Conservation (phyloP, 2,797 vertebrate species). For the Poliocrania exsul region DNA sequence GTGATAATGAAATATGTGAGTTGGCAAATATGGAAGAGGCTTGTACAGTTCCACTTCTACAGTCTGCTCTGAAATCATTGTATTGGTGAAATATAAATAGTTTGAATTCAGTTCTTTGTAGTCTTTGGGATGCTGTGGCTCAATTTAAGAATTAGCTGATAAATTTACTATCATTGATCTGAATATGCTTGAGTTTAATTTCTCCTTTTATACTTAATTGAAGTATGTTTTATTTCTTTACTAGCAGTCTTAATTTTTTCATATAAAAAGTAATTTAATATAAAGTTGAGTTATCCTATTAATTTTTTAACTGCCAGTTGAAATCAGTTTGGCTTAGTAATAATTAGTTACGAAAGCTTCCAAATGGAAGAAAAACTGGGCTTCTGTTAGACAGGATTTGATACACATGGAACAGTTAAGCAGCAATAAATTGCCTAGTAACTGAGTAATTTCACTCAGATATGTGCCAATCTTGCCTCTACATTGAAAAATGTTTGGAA, state of each 20-base stretch:
- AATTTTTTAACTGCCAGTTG: slow-evolving; percentile 7
- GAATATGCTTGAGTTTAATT: background rate
- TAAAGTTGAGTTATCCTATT: background rate
- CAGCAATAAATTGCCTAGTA: slow-evolving; percentile 55
- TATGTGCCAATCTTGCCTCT: slow-evolving; percentile 46
- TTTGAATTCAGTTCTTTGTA: background rate
- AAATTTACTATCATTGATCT: background rate
- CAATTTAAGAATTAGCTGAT: background rate
- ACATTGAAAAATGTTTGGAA: slow-evolving; percentile 34
- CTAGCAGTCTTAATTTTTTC: background rate
- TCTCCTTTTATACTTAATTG: background rate
- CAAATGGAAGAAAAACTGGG: slow-evolving; percentile 31
- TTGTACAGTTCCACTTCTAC: background rate
- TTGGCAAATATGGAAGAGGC: background rate
- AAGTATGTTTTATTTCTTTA: background rate
- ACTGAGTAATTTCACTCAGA: slow-evolving; percentile 45
- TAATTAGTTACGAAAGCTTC: slow-evolving; percentile 43
- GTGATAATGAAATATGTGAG: background rate
- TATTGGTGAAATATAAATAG: background rate
- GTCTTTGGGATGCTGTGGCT: background rate
- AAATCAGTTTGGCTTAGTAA: slow-evolving; percentile 23
- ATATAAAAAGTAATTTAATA: background rate
- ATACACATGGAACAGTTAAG: slow-evolving; percentile 62
- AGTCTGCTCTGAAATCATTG: background rate
- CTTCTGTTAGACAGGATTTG: slow-evolving; percentile 47